Percentiles rank a stretch among this genome's conserved stretches.
Conservation (phyloP, 2,797 vertebrate species). For the Calcarius lapponicus region DNA sequence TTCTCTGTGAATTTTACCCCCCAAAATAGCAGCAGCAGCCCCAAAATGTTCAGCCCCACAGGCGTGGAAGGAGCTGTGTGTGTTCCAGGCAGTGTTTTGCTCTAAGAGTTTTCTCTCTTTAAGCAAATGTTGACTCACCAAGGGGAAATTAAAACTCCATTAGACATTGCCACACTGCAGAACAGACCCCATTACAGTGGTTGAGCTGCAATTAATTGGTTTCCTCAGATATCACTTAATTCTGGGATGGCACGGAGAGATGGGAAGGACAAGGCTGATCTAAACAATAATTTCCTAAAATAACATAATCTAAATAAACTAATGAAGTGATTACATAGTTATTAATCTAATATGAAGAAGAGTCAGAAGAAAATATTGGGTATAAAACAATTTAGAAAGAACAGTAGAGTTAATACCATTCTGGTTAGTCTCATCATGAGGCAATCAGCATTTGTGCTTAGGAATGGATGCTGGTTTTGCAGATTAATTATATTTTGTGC, state of each 20-base stretch:
- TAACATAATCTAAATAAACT: conserved; percentile 69
- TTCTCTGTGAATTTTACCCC: not conserved
- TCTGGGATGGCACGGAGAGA: conserved; percentile 37
- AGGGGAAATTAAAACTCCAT: conserved; percentile 81
- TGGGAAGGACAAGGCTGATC: conserved; percentile 39
- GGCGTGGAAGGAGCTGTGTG: not conserved
- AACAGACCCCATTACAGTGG: conserved; percentile 52
- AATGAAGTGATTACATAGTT: conserved; percentile 64
- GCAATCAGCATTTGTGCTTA: conserved; percentile 32
- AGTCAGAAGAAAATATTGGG: conserved; percentile 6
- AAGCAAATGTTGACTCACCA: conserved; percentile 75
- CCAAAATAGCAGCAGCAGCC: not conserved
- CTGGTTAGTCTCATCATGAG: not conserved
- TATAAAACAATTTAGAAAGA: conserved; percentile 16
- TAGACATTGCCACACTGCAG: conserved; percentile 68
- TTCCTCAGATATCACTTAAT: conserved; percentile 71
- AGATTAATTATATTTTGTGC: conserved; percentile 34
- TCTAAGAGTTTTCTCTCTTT: conserved; percentile 66
- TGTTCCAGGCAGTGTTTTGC: conserved; percentile 43
- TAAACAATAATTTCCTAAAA: conserved; percentile 63
- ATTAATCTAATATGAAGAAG: conserved; percentile 60
- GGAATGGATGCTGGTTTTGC: not conserved
- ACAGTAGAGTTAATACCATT: conserved; percentile 4
- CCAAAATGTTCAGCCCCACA: not conserved
- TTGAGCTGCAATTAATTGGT: conserved; percentile 74